Evolutionary conservation across 2,113 vertebrate species (phyloP).

Genomic region (Pedionomus torquatus): DNA sequence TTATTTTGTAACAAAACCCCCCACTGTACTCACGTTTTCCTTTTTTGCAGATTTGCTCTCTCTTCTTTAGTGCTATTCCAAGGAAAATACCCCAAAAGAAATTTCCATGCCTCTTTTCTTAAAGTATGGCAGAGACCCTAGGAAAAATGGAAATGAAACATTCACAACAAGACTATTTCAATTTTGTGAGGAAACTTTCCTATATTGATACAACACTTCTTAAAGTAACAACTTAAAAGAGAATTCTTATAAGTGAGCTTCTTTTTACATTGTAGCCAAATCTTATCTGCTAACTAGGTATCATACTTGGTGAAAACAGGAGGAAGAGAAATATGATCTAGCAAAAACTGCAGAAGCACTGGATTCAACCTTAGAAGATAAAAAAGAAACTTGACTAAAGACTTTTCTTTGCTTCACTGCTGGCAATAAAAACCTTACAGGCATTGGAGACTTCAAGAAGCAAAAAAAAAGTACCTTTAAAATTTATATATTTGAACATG

Average conservation of each 20-base stretch:
- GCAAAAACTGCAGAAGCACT: neutral
- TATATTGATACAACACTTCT: neutral
- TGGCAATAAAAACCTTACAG: neutral
- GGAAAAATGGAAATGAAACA: neutral
- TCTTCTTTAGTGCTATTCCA: conserved; percentile 92
- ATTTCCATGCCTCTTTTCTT: conserved; percentile 95
- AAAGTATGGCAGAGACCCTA: conserved; percentile 90
- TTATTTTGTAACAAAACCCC: neutral
- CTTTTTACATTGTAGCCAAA: neutral
- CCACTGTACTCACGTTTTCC: conserved; percentile 83
- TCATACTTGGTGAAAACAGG: neutral
- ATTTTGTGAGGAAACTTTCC: neutral
- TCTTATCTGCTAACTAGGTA: neutral
- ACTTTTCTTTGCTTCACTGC: neutral
- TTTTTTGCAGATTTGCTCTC: conserved; percentile 85
- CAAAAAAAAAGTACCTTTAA: neutral
- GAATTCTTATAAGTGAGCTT: neutral
- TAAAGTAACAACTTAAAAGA: neutral
- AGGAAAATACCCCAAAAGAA: conserved; percentile 90
- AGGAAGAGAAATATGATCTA: neutral
- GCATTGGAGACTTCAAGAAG: neutral
- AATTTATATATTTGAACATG: neutral
- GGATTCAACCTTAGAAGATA: neutral
- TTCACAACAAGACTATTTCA: neutral
- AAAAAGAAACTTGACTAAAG: neutral